These are phyloP conservation scores for Silurus asotus DNA, from an alignment of 2,113 vertebrate genomes.

Conservation along the genomic window DNA sequence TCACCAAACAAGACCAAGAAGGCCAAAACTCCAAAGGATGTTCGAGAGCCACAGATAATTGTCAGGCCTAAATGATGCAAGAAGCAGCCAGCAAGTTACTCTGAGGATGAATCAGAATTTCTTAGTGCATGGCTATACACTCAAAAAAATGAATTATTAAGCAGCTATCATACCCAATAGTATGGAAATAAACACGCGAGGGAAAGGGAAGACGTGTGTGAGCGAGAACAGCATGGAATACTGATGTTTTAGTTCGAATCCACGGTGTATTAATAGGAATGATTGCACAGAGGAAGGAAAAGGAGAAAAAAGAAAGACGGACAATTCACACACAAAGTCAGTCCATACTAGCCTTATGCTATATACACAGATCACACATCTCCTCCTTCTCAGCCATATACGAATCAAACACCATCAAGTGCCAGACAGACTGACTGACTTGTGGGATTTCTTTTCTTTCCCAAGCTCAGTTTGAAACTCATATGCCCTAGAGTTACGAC, in stretches of 20 bases:
- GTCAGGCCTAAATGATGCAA: conserved; percentile 76
- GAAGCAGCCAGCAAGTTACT: conserved; percentile 70
- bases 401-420: conserved; percentile 42
- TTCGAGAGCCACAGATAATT: conserved; percentile 64
- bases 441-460: background rate
- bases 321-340: conserved; percentile 52
- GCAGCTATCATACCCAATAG: conserved; percentile 76
- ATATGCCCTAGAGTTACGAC: conserved; percentile 22
- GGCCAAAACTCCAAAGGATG: conserved; percentile 68
- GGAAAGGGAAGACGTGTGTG: conserved; percentile 46
- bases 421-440: conserved; percentile 28
- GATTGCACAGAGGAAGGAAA: conserved; percentile 43
- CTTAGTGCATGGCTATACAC: conserved; percentile 78
- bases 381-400: conserved; percentile 37
- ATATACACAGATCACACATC: conserved; percentile 41
- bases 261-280: conserved; percentile 64
- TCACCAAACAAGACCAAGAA: conserved; percentile 62
- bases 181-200: conserved; percentile 77
- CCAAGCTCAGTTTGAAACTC: conserved; percentile 17
- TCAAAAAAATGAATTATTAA: conserved; percentile 82
- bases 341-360: conserved; percentile 48
- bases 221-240: conserved; percentile 59
- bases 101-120: conserved; percentile 81
- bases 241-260: conserved; percentile 56
- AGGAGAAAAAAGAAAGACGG: conserved; percentile 15